Base-by-base conservation (phyloP, 2,113 vertebrate species). In the Craseonycteris thonglongyai region DNA sequence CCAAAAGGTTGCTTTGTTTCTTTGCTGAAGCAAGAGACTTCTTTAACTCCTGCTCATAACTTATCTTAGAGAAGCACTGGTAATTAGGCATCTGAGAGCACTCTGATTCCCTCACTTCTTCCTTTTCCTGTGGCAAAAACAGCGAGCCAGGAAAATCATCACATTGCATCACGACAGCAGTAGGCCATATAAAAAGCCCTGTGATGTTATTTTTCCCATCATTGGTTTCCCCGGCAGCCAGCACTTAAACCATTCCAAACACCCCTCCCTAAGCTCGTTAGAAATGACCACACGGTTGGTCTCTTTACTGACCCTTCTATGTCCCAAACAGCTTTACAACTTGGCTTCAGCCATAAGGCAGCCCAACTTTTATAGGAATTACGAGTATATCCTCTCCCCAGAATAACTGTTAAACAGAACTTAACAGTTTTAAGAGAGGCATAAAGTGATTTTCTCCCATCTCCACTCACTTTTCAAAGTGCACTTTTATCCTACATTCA, bases 131-230 rank as follows among this genome's bases (percentile, higher is more conserved):
- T 86, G 89, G 74, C 21, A 76, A 94, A 85, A 92, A 54, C 69
- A 92, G 90, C 96, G 87, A 96, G 76, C 75, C 68, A 92, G 95
- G 66, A 89, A 95, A 95, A 93, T 35, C 69, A 54, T 88, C 88
- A 15, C 81, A 78, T 66, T 72, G 93, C 88, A 56, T 93, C 95
- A 90, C 9, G 14, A 74, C 15, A 74, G 85, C 76, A 51, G 88
- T 6, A 49, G 84, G 91, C 81, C 88, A 24, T 69, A 88, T 92
- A 88, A 95, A 96, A 95, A 95, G 42, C 71, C 71, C 66, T 13
- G 0, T 89, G 89, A 94, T 74, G 51, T 58, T 90, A 10, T 90
- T 90, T 96, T 95, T 74, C 96, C 75, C 1, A 35, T 38, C 61
- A 30, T 5, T 33, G 54, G 76, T 78, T 90, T 92, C 85, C 94